Conservation (phyloP, 2,888 invertebrate genomes). For the Drosophila subsilvestris region DNA sequence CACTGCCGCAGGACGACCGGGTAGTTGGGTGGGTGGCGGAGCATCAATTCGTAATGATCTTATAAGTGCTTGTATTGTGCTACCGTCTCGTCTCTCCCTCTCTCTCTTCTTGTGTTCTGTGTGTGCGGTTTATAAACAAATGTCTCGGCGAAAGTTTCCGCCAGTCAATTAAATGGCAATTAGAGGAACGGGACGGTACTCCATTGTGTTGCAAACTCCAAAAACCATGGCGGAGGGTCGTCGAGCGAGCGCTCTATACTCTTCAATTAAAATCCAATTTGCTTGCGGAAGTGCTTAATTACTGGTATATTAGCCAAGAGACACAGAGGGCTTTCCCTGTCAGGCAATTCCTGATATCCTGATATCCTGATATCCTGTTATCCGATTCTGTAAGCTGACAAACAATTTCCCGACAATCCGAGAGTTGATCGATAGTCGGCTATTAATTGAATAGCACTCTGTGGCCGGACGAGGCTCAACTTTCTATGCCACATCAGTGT, state of each 20-base stretch:
- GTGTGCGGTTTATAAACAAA: slow-evolving; percentile 62
- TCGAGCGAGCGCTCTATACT: slow-evolving; percentile 23
- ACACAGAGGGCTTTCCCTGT: neutral
- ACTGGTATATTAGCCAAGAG: slow-evolving; percentile 41
- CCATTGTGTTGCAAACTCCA: slow-evolving; percentile 37
- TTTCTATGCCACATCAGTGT: slow-evolving; percentile 1
- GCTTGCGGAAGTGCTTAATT: slow-evolving; percentile 43
- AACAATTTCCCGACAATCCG: slow-evolving; percentile 40
- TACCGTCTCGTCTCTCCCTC: slow-evolving; percentile 40
- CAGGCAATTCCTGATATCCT: neutral
- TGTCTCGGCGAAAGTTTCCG: slow-evolving; percentile 55
- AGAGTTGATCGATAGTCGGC: slow-evolving; percentile 31
- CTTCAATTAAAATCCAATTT: slow-evolving; percentile 51
- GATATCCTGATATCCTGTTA: slow-evolving; percentile 11
- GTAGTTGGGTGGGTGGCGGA: slow-evolving; percentile 9
- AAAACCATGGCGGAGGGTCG: slow-evolving; percentile 3
- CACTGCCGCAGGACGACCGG: slow-evolving; percentile 39
- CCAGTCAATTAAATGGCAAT: slow-evolving; percentile 65
- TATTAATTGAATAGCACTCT: slow-evolving; percentile 31
- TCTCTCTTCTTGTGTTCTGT: slow-evolving; percentile 44
- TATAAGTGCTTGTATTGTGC: slow-evolving; percentile 73
- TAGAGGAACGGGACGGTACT: slow-evolving; percentile 34
- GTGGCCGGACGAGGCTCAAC: neutral
- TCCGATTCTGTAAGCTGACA: slow-evolving; percentile 36
- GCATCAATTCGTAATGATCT: slow-evolving; percentile 78